Evolutionary conservation across 2,888 invertebrate species (phyloP).

Genomic region (Acleris emargana): DNA sequence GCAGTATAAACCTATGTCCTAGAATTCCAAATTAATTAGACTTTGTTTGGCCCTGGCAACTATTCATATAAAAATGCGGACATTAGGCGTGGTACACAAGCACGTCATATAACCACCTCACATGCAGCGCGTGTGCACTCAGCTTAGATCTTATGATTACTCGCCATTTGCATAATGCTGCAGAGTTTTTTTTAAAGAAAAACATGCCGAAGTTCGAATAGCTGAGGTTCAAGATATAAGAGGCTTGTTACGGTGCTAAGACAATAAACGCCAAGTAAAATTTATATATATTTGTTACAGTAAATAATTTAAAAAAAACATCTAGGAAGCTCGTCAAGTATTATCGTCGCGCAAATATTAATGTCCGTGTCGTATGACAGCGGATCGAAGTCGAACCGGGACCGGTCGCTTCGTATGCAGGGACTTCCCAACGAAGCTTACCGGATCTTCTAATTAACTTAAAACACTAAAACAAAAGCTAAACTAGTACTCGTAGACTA

Average conservation of each 20-base stretch:
- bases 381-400: too few species aligned
- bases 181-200: conserved; percentile 76
- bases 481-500: too few species aligned
- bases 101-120: conserved; percentile 24
- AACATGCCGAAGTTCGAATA: conserved; percentile 64
- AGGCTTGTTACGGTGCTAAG: not conserved
- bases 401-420: too few species aligned
- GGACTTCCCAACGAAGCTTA: too few species aligned
- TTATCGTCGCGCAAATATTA: too few species aligned
- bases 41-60: conserved; percentile 2
- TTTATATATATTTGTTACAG: too few species aligned
- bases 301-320: too few species aligned
- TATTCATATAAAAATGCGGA: conserved; percentile 17
- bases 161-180: conserved; percentile 75
- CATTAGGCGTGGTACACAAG: conserved; percentile 22
- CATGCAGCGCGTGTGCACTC: conserved; percentile 58
- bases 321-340: too few species aligned
- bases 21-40: not conserved
- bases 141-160: conserved; percentile 65
- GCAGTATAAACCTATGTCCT: too few species aligned
- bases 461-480: not conserved
- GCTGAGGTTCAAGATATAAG: conserved; percentile 44
- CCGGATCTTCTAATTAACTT: not conserved
- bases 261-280: too few species aligned
- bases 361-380: too few species aligned